Conservation (phyloP, 2,113 vertebrate genomes). For the Bubalus kerabau region DNA sequence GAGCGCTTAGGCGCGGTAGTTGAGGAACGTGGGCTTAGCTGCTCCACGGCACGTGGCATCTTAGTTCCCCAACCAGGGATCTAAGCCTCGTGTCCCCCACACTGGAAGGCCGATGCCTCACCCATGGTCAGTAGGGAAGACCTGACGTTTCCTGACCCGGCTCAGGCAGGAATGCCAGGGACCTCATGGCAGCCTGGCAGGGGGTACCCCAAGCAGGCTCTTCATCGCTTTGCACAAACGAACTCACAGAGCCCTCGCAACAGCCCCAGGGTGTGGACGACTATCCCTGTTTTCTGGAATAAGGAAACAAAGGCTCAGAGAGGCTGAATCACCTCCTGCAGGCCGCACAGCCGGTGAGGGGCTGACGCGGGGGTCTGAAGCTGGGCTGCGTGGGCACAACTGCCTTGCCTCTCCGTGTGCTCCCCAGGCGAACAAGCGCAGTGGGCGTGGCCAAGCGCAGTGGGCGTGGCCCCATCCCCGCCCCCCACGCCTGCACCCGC, state of each 20-base stretch:
- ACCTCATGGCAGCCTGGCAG: not conserved
- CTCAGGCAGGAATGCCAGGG: not conserved
- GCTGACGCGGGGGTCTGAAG: not conserved
- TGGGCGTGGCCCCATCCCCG: fast-evolving
- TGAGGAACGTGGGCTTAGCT: not conserved
- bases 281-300: not conserved
- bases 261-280: fast-evolving
- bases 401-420: fast-evolving
- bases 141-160: not conserved
- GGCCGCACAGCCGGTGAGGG: not conserved
- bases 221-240: fast-evolving
- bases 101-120: not conserved
- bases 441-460: fast-evolving
- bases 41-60: not conserved
- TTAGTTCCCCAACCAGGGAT: not conserved
- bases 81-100: not conserved
- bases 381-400: not conserved
- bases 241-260: fast-evolving
- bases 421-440: fast-evolving
- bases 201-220: fast-evolving
- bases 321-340: not conserved
- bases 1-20: fast-evolving
- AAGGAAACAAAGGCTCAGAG: not conserved
- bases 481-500: fast-evolving
- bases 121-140: not conserved